Percentiles rank a stretch among this genome's conserved stretches.
Conservation (phyloP, 2,113 vertebrate genomes). For the Esox niger region DNA sequence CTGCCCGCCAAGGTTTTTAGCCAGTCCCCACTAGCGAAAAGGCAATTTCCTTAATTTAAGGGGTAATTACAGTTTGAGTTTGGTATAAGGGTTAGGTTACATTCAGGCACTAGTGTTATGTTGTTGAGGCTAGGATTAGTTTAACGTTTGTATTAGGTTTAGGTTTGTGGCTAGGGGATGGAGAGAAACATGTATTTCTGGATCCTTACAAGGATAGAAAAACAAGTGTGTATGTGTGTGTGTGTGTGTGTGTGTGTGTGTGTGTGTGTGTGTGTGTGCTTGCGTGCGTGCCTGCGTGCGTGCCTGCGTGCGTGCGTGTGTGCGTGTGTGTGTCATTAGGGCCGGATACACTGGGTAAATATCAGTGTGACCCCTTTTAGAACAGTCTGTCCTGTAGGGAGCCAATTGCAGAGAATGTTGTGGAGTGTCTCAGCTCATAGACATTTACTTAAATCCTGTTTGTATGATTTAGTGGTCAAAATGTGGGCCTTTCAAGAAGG, state of each 20-base stretch:
- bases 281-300: background rate
- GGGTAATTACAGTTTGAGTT: no score
- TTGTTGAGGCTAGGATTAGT: no score
- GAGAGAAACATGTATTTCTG: no score
- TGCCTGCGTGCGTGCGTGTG: background rate
- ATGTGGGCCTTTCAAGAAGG: conserved; percentile 9
- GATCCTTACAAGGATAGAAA: no score
- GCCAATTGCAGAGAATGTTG: background rate
- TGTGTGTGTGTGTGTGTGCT: background rate
- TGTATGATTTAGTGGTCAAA: background rate
- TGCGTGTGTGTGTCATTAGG: background rate
- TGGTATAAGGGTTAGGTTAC: no score
- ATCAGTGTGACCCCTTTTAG: background rate
- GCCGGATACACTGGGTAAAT: background rate
- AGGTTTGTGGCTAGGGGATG: no score
- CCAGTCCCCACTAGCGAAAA: no score
- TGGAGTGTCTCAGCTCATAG: conserved; percentile 18
- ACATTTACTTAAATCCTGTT: conserved; percentile 15
- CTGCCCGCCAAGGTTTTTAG: no score
- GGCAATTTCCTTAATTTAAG: no score
- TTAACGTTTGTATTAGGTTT: no score
- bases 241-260: background rate
- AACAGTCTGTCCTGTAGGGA: conserved; percentile 4
- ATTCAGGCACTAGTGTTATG: no score
- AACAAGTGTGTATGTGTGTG: no score